phyloP scores from a whole-genome alignment of 2,888 invertebrate genomes.

The Patella depressa region DNA sequence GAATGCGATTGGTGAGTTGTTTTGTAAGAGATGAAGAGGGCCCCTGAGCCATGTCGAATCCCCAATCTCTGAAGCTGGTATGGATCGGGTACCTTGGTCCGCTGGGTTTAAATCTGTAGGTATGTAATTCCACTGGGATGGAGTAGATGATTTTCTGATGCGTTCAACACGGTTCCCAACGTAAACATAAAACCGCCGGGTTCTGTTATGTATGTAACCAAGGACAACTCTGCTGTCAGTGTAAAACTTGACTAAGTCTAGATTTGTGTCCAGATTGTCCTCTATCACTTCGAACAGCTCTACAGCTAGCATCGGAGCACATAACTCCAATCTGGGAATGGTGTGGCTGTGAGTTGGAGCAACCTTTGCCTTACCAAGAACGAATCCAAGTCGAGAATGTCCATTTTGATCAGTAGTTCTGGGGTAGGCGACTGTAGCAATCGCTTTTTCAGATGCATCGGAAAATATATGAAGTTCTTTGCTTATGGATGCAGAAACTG shows the following conservation, averaged over 20 bases:
- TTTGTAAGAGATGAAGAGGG: neutral
- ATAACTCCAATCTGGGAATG: slow-evolving; percentile 30
- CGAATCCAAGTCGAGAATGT: slow-evolving; percentile 1
- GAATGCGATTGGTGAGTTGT: neutral
- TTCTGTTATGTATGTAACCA: slow-evolving; percentile 17
- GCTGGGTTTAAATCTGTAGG: slow-evolving; percentile 24
- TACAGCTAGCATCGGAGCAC: slow-evolving; percentile 29
- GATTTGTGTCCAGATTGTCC: neutral
- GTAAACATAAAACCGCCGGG: slow-evolving; percentile 27
- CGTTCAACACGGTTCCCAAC: slow-evolving; percentile 26
- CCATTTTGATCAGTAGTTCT: neutral
- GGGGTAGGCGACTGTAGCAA: neutral
- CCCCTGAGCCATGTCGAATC: slow-evolving; percentile 10
- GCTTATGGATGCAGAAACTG: too few relatives aligned
- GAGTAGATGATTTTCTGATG: slow-evolving; percentile 19
- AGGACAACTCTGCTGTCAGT: slow-evolving; percentile 17
- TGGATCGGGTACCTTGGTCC: slow-evolving; percentile 11
- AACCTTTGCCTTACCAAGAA: slow-evolving; percentile 30
- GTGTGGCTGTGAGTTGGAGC: slow-evolving; percentile 31
- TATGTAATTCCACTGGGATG: slow-evolving; percentile 25
- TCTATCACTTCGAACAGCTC: slow-evolving; percentile 15
- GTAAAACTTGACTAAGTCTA: slow-evolving; percentile 14
- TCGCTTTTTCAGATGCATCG: too few relatives aligned
- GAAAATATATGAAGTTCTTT: too few relatives aligned
- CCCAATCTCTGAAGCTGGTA: slow-evolving; percentile 12